Evolutionary conservation across 2,888 invertebrate genomes (phyloP), one percentile per base, ranked within the genome.

Genomic region (Smittia sp.): DNA sequence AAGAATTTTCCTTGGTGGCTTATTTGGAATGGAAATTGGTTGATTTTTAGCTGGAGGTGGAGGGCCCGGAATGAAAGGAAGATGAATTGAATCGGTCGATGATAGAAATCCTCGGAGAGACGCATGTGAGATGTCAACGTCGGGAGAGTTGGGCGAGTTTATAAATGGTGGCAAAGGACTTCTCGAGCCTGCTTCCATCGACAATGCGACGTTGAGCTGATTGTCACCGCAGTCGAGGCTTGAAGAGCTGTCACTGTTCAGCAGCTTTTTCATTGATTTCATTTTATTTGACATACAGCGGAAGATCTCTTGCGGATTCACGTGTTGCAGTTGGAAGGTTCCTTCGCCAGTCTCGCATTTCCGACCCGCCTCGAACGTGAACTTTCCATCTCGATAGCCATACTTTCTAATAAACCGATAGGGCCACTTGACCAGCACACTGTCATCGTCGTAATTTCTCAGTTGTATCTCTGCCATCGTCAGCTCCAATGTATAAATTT

Each of bases 291-390:
- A 90, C 77, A 93, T 85, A 79, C 92, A 93, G 76, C 91, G 88
- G 76, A 88, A 93, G 76, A 93, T 91, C 80, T 93, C 93, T 76
- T 91, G 90, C 76, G 92, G 91, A 80, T 92, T 92, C 54, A 88
- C 87, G 79, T 93, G 91, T 79, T 92, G 92, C 75, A 93, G 81
- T 74, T 89, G 90, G 78, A 93, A 93, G 2, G 88, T 88, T 0
- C 93, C 93, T 82, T 93, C 93, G 0, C 93, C 93, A 0, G 92
- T 92, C 76, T 90, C 89, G 82, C 93, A 93, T 81, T 93, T 93
- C 74, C 93, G 85, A 0, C 93, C 93, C 20, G 93, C 93, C 84
- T 94, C 93, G 81, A 94, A 93, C 39, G 92, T 92, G 79, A 94
- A 93, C 81, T 90, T 92, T 54, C 92, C 92, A 80, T 90, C 89